Evolutionary conservation across 2,797 vertebrate species (phyloP).

Genomic region (Chaetophractus vellerosus): DNA sequence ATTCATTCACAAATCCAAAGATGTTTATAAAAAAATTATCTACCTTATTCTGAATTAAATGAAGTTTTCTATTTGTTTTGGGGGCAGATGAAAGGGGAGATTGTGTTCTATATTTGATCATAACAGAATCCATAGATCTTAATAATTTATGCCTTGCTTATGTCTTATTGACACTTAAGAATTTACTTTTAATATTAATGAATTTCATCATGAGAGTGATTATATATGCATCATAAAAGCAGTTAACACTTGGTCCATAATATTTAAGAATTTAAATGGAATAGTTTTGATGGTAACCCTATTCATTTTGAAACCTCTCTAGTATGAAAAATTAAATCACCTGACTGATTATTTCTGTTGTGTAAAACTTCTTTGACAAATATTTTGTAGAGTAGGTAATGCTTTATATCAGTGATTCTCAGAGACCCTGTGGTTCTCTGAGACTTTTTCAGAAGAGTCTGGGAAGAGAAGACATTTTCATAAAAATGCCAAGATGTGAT

Average conservation of each 20-base stretch:
- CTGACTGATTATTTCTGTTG: neutral
- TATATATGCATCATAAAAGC: neutral
- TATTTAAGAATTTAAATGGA: constrained; percentile 49
- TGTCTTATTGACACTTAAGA: constrained; percentile 43
- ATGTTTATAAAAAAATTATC: neutral
- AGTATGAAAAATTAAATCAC: constrained; percentile 42
- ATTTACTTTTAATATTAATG: constrained; percentile 44
- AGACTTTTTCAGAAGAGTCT: neutral
- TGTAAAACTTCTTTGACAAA: neutral
- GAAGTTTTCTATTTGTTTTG: constrained; percentile 30
- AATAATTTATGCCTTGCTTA: neutral
- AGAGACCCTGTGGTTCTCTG: neutral
- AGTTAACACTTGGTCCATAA: neutral
- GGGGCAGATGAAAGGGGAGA: neutral
- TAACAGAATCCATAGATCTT: neutral
- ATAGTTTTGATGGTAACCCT: neutral
- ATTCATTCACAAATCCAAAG: constrained; percentile 43
- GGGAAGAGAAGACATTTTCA: neutral
- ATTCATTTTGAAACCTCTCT: constrained; percentile 14
- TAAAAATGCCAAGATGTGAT: neutral
- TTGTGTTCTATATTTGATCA: neutral
- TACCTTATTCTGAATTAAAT: neutral
- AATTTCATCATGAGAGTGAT: constrained; percentile 17
- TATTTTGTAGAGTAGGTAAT: neutral
- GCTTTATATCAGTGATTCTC: neutral